phyloP scores from a whole-genome alignment of 2,888 invertebrate genomes.

The Hesperia comma region DNA sequence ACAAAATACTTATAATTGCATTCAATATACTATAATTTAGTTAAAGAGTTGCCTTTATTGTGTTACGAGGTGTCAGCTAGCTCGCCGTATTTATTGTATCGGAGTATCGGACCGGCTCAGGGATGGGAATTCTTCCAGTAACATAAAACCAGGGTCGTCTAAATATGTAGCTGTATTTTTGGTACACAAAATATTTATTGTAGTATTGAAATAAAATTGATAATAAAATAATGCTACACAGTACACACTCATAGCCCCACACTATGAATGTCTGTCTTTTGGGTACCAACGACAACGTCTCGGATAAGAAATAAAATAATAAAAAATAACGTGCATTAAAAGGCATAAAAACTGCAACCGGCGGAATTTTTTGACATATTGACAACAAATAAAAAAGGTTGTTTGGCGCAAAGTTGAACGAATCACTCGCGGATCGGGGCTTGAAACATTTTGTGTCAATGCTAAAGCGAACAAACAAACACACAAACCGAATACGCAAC shows the following conservation, averaged over 20 bases:
- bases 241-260: too few relatives aligned
- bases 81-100: constrained; percentile 19
- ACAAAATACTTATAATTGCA: constrained; percentile 71
- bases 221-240: too few relatives aligned
- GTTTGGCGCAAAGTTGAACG: constrained; percentile 32
- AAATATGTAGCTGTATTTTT: not conserved
- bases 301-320: too few relatives aligned
- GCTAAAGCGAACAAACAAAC: constrained; percentile 22
- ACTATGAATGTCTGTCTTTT: too few relatives aligned
- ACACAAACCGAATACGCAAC: not conserved
- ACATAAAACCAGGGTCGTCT: not conserved
- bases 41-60: constrained; percentile 47
- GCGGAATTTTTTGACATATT: constrained; percentile 29
- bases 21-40: constrained; percentile 76
- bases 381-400: constrained; percentile 28
- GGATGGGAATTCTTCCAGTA: not conserved
- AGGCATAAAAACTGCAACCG: not conserved
- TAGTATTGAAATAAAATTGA: too few relatives aligned
- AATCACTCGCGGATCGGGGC: constrained; percentile 14
- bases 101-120: constrained; percentile 7
- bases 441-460: constrained; percentile 29
- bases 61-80: constrained; percentile 32
- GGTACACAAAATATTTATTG: too few relatives aligned
- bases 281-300: too few relatives aligned
- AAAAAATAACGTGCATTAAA: not conserved